Evolutionary conservation across 2,797 vertebrate species (phyloP).

Genomic region (Limnodromus scolopaceus): DNA sequence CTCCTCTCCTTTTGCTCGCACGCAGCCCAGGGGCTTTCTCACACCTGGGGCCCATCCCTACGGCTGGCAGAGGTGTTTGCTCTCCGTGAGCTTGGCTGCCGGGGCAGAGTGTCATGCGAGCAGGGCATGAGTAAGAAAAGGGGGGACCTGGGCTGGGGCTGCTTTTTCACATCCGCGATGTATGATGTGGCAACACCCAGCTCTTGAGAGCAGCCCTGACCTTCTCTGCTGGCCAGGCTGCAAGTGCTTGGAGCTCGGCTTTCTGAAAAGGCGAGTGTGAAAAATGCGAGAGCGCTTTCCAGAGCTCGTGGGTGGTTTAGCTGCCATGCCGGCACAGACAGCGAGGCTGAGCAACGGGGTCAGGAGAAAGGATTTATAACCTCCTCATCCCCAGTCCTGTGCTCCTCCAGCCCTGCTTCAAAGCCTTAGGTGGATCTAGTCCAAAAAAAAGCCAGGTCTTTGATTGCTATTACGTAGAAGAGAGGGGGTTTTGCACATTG

Average conservation of each 20-base stretch:
- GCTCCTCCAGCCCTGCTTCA: not conserved
- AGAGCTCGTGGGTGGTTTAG: not conserved
- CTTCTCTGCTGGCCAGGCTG: not conserved
- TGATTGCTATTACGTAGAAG: not conserved
- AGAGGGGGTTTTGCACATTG: fast-evolving
- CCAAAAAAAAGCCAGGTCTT: not conserved
- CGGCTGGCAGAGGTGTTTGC: not conserved
- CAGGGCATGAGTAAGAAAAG: not conserved
- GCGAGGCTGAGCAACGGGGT: fast-evolving
- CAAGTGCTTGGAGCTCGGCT: not conserved
- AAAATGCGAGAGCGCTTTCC: not conserved
- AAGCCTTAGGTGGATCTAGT: not conserved
- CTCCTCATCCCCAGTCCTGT: not conserved
- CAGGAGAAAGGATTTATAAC: not conserved
- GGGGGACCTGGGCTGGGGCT: not conserved
- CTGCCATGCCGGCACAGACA: not conserved
- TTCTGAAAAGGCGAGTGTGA: not conserved
- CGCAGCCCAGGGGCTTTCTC: not conserved
- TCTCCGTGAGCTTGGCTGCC: not conserved
- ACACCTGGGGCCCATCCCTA: not conserved
- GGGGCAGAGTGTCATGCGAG: not conserved
- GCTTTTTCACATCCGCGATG: not conserved
- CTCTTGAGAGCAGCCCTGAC: not conserved
- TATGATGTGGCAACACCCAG: not conserved
- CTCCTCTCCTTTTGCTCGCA: not conserved